phyloP scores from a whole-genome alignment of 1,140 invertebrate species.

The Tetramorium alpestre region DNA sequence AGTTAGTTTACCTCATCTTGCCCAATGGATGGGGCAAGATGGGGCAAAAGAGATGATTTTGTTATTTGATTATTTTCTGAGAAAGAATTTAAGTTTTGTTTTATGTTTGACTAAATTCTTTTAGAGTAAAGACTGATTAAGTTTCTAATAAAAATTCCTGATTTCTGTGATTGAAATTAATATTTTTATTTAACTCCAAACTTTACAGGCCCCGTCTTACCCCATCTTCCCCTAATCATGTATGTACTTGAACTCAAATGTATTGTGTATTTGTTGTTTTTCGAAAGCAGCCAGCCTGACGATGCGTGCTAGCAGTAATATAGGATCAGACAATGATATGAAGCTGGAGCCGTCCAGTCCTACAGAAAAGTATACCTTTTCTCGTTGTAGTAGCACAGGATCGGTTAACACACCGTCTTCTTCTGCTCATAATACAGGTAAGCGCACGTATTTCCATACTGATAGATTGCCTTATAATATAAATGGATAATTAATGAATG shows the following conservation, averaged over 20 bases:
- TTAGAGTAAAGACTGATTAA: no score
- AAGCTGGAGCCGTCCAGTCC: constrained; percentile 90
- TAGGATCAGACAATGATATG: constrained; percentile 83
- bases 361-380: constrained; percentile 89
- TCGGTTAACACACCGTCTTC: constrained; percentile 94
- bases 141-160: no score
- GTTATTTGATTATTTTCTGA: no score
- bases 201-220: no score
- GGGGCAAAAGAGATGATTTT: no score
- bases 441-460: constrained; percentile 42
- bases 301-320: constrained; percentile 61
- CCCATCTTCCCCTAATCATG: no score
- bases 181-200: no score
- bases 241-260: neutral
- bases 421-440: constrained; percentile 95
- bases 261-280: constrained; percentile 36
- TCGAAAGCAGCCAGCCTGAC: constrained; percentile 61
- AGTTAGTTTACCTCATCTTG: no score
- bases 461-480: neutral
- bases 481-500: neutral
- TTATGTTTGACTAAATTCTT: no score
- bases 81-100: no score
- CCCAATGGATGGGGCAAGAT: no score
- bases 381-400: constrained; percentile 93
- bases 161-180: no score